Base-by-base conservation (phyloP, 1,140 invertebrate species). In the Reticulitermes speratus region DNA sequence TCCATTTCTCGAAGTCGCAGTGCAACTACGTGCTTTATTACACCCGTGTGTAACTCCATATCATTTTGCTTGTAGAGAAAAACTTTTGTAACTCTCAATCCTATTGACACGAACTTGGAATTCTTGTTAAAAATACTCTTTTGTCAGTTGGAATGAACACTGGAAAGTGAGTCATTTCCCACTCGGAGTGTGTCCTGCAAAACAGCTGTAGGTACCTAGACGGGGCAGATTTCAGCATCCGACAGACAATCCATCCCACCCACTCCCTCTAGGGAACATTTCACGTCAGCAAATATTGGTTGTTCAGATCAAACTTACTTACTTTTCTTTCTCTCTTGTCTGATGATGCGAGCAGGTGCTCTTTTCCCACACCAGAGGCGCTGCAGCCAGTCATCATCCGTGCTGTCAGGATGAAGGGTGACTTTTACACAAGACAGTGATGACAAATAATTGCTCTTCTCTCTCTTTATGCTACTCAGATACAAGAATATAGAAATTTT, bases 231-330 rank as follows among this genome's bases (percentile, higher is more conserved):
- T 19, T 65, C 59, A 65, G 59, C 65, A 75, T 75, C 65, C 65
- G 25, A 30, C 65, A 75, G 65, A 30, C 65, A 75, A 16, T 25
- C 65, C 7, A 16, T 9, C 25, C 8, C 25, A 14, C 55, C 55
- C 14, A 11, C 65, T 75, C 65, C 25, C 65, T 75, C 25, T 1
- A 12, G n/a, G 65, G 65, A 75, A 75, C 65, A 75, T 75, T 75
- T 75, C 65, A 75, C 65, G 65, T 75, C 65, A 75, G 65, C 65
- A 75, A 75, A 75, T 75, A 75, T 75, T 75, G 65, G 65, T 75
- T 75, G 65, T 75, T 75, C 65, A 75, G 65, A 75, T 75, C 65
- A 75, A 75, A 75, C 59, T 23, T 65, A 65, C 65, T 75, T 75
- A 7, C 65, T 75, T 75, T 75, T 30, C 65, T 30, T 75, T 75